phyloP scores from a whole-genome alignment of 2,113 vertebrate species.

The Cygnus atratus region DNA sequence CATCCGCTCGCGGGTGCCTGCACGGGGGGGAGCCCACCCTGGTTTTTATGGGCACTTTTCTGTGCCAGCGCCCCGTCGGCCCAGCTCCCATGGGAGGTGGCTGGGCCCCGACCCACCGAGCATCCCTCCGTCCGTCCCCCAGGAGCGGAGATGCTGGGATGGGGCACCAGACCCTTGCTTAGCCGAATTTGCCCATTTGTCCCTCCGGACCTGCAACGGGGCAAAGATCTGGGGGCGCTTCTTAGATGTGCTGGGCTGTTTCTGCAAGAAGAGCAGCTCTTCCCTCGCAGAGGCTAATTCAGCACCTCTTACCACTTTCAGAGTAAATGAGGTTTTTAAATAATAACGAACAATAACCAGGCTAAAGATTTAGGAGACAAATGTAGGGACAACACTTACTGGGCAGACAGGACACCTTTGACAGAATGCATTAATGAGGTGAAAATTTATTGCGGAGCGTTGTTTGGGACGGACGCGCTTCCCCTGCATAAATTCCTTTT shows the following conservation, averaged over 20 bases:
- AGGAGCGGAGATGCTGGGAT: not conserved
- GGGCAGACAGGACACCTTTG: not conserved
- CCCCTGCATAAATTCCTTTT: not conserved
- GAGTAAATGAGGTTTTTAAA: not conserved
- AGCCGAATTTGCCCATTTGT: not conserved
- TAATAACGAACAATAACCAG: not conserved
- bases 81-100: not conserved
- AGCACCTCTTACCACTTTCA: not conserved
- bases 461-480: rapidly evolving
- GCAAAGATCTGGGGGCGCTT: no score
- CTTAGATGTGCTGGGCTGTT: rapidly evolving
- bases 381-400: not conserved
- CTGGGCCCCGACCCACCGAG: no score
- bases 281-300: not conserved
- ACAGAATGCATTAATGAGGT: not conserved
- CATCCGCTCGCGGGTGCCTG: rapidly evolving
- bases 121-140: no score
- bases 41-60: not conserved
- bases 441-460: rapidly evolving
- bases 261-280: not conserved
- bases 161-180: no score
- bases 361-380: not conserved
- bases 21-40: not conserved
- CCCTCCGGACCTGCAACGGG: not conserved
- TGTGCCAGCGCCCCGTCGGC: not conserved